Conservation (phyloP, 2,113 vertebrate genomes). For the Neopipo cinnamomea region DNA sequence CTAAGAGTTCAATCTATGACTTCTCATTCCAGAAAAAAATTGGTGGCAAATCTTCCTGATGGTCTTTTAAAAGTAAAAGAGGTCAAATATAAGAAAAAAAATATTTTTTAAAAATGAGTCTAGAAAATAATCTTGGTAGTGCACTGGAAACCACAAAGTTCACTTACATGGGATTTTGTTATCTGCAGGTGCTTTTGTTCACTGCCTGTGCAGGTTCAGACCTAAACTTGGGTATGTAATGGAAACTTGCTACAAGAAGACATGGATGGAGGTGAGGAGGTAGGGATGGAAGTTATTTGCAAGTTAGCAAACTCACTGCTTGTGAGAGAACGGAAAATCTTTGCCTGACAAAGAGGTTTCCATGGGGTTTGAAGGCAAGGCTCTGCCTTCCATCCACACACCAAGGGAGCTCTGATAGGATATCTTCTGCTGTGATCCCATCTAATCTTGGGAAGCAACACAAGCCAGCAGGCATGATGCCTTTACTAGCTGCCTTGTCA, state of each 20-base stretch:
- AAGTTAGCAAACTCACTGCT: background rate
- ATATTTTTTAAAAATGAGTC: background rate
- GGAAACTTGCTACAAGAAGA: background rate
- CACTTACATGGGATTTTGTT: background rate
- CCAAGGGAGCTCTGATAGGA: background rate
- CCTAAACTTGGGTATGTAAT: background rate
- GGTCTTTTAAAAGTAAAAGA: background rate
- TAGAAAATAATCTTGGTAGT: background rate
- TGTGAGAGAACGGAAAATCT: background rate
- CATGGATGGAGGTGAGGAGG: background rate
- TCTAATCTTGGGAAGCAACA: background rate
- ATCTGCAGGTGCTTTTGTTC: accelerated
- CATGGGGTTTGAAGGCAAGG: background rate
- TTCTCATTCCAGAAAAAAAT: background rate
- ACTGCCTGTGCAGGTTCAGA: background rate
- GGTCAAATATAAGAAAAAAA: background rate
- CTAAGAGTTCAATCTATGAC: background rate
- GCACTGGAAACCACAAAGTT: background rate
- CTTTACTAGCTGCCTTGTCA: background rate
- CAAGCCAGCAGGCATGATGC: background rate
- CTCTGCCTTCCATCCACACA: accelerated
- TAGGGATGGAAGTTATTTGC: background rate
- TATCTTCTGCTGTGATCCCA: background rate
- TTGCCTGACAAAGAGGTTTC: background rate
- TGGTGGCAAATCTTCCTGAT: background rate